Conservation (phyloP, 2,888 invertebrate genomes). For the Dichetophora obliterata region DNA sequence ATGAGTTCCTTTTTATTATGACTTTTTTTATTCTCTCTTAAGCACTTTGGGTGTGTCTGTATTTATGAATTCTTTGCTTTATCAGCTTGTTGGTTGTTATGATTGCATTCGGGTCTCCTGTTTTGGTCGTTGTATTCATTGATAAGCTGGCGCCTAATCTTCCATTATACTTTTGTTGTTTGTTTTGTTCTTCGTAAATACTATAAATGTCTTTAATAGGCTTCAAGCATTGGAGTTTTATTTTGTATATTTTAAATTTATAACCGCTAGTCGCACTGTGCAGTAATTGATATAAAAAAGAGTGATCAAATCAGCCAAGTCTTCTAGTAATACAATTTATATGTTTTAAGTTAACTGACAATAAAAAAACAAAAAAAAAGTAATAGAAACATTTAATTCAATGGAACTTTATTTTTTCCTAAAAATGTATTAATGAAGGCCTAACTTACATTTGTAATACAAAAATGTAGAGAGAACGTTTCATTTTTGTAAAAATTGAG, state of each 20-base stretch:
- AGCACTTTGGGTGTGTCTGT: neutral
- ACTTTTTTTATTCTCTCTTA: neutral
- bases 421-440: too few species aligned
- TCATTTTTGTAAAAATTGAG: too few species aligned
- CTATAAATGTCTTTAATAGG: conserved; percentile 6
- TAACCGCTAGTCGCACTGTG: neutral
- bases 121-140: conserved; percentile 46
- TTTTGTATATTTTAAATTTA: conserved; percentile 10
- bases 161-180: neutral
- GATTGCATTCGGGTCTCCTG: conserved; percentile 26
- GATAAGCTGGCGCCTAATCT: conserved; percentile 66
- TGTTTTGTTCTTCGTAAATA: neutral
- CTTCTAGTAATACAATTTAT: too few species aligned
- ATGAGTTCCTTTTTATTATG: neutral
- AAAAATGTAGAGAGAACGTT: too few species aligned
- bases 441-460: too few species aligned
- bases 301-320: too few species aligned
- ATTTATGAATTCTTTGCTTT: conserved; percentile 41
- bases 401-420: too few species aligned
- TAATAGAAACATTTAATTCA: too few species aligned
- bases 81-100: conserved; percentile 47
- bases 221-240: conserved; percentile 1
- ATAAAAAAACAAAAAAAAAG: too few species aligned
- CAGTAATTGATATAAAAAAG: conserved; percentile 18
- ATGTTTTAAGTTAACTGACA: too few species aligned